Conservation (phyloP, 2,888 invertebrate species). For the Papilio gigon region DNA sequence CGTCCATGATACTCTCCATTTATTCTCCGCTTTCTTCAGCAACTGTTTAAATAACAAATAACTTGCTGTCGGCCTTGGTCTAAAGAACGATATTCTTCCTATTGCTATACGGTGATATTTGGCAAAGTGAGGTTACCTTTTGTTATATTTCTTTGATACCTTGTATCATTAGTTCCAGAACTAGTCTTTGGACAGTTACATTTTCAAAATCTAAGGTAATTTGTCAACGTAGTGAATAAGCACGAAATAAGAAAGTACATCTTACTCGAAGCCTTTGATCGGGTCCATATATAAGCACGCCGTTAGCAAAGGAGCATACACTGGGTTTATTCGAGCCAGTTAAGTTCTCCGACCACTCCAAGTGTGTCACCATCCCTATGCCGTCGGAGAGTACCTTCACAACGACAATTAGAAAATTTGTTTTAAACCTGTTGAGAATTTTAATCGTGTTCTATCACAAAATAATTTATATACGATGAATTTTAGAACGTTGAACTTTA, state of each 20-base stretch:
- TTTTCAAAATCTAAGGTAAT: no score
- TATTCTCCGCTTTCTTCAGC: conserved; percentile 63
- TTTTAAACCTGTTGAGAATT: no score
- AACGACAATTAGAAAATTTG: not conserved
- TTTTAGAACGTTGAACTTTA: no score
- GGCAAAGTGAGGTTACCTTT: no score
- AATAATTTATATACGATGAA: no score
- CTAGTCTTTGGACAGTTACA: no score
- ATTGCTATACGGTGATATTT: no score
- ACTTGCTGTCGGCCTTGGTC: no score
- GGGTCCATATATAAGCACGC: conserved; percentile 71
- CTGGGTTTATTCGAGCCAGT: conserved; percentile 54
- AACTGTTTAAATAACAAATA: conserved; percentile 52
- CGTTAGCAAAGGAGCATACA: conserved; percentile 66
- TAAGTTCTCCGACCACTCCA: conserved; percentile 67
- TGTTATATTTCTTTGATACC: no score
- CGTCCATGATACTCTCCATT: conserved; percentile 67
- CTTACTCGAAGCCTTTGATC: conserved; percentile 67
- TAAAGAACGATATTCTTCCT: no score
- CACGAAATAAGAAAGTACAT: not conserved
- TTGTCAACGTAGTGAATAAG: not conserved
- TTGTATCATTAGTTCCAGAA: no score
- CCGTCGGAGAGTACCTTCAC: conserved; percentile 67
- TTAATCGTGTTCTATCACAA: no score
- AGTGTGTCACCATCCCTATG: conserved; percentile 63